Percentiles rank a stretch among this genome's conserved stretches.
These are phyloP conservation scores for Natrix natrix DNA, from an alignment of 2,797 vertebrate species.

Conservation along the genomic window DNA sequence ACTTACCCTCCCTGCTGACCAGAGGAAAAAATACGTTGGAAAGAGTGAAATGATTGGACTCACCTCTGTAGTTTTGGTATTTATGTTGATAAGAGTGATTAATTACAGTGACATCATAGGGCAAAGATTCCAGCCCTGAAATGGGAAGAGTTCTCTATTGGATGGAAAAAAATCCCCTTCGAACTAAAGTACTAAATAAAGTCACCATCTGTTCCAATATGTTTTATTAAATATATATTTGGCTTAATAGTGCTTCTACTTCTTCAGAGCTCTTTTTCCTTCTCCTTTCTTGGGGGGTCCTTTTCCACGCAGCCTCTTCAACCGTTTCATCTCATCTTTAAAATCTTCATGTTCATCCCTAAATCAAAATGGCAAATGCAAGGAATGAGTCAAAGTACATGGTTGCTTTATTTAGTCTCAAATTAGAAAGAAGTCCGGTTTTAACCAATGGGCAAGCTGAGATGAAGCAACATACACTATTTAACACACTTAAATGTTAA, in stretches of 20 bases:
- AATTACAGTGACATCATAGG: background rate
- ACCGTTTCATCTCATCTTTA: conserved; percentile 87
- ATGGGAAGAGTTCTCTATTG: background rate
- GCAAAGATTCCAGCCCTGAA: background rate
- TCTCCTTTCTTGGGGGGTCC: conserved; percentile 91
- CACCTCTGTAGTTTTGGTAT: background rate
- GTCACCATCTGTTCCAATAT: background rate
- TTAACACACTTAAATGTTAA: background rate
- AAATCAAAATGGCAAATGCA: conserved; percentile 21
- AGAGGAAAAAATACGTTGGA: background rate
- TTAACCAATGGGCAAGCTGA: background rate
- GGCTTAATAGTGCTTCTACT: conserved; percentile 72
- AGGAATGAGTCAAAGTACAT: background rate
- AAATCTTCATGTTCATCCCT: conserved; percentile 97
- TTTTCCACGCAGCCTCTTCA: conserved; percentile 90
- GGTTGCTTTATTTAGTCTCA: background rate
- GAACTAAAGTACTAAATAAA: background rate
- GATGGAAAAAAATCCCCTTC: background rate
- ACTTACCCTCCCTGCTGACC: background rate
- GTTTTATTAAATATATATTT: conserved; percentile 22
- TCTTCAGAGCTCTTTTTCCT: conserved; percentile 88
- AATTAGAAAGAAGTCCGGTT: background rate
- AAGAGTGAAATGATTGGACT: background rate
- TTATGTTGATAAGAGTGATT: background rate
- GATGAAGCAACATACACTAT: background rate